phyloP scores from a whole-genome alignment of 2,797 vertebrate species.

The Buceros bicornis region DNA sequence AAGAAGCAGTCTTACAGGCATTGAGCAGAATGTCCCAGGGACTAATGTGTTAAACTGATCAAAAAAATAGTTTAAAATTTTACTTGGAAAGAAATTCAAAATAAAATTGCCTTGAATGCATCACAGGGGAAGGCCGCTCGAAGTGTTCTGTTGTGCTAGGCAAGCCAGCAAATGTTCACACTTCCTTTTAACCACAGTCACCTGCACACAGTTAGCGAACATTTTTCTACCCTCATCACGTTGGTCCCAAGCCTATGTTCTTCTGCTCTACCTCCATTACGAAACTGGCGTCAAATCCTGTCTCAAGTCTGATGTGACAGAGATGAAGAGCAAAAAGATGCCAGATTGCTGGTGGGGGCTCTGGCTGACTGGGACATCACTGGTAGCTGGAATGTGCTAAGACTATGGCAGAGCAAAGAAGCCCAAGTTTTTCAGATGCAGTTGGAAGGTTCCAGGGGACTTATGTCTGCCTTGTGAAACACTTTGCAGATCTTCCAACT shows the following conservation, averaged over 20 bases:
- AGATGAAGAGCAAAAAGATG: constrained; percentile 7
- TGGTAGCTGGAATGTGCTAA: constrained; percentile 33
- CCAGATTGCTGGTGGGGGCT: constrained; percentile 36
- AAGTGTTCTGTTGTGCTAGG: constrained; percentile 51
- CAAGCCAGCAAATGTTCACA: constrained; percentile 66
- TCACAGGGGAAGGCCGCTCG: neutral
- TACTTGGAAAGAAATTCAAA: constrained; percentile 46
- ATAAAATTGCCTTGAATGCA: constrained; percentile 20
- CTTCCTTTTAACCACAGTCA: constrained; percentile 58
- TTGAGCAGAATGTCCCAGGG: constrained; percentile 21
- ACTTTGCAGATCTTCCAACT: constrained; percentile 44
- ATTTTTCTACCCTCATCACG: constrained; percentile 33
- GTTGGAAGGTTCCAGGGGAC: constrained; percentile 50
- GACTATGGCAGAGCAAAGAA: constrained; percentile 43
- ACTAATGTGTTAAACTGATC: constrained; percentile 53
- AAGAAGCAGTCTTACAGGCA: neutral
- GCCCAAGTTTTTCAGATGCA: neutral
- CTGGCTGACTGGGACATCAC: neutral
- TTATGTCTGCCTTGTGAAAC: constrained; percentile 8
- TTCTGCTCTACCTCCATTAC: constrained; percentile 13
- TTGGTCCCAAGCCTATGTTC: constrained; percentile 15
- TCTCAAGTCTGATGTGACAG: constrained; percentile 23
- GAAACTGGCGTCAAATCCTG: constrained; percentile 23
- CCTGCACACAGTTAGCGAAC: constrained; percentile 43
- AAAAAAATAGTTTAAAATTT: constrained; percentile 38